phyloP scores from a whole-genome alignment of 2,888 invertebrate species.

The Microchrysa polita region DNA sequence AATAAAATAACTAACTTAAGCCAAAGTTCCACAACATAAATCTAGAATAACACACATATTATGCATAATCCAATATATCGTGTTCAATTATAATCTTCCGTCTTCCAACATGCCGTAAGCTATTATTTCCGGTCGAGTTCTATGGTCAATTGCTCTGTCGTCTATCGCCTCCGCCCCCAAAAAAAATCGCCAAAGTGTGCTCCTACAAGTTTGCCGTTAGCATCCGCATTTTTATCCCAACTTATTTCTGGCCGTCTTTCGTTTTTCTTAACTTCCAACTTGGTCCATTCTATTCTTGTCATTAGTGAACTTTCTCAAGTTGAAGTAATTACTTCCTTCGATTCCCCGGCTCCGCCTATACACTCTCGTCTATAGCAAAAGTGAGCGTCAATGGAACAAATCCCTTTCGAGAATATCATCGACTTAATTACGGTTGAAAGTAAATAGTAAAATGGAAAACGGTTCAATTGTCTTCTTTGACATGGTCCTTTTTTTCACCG shows the following conservation, averaged over 20 bases:
- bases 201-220: not conserved
- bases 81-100: conserved; percentile 8
- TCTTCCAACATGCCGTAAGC: not conserved
- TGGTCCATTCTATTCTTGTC: conserved; percentile 1
- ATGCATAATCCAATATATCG: conserved; percentile 20
- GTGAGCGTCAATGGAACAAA: conserved; percentile 48
- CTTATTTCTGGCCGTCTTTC: not conserved
- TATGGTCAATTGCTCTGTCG: not conserved
- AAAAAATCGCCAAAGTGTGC: not conserved
- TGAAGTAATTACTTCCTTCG: conserved; percentile 44
- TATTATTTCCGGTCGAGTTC: not conserved
- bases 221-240: not conserved
- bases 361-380: conserved; percentile 38
- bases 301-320: conserved; percentile 31
- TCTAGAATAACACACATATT: conserved; percentile 1
- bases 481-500: conserved; percentile 35
- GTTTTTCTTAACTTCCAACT: too few species aligned
- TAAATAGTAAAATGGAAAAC: conserved; percentile 47
- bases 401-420: conserved; percentile 45
- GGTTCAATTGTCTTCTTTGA: conserved; percentile 35
- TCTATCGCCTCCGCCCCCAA: not conserved
- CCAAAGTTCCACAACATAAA: not conserved
- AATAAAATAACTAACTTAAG: too few species aligned
- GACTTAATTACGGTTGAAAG: conserved; percentile 50
- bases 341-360: too few species aligned